A percentile compares a stretch with the other conserved stretches of the same genome.
These are phyloP conservation scores for Sclerurus mexicanus DNA, from an alignment of 2,113 vertebrate genomes.

Conservation along the genomic window DNA sequence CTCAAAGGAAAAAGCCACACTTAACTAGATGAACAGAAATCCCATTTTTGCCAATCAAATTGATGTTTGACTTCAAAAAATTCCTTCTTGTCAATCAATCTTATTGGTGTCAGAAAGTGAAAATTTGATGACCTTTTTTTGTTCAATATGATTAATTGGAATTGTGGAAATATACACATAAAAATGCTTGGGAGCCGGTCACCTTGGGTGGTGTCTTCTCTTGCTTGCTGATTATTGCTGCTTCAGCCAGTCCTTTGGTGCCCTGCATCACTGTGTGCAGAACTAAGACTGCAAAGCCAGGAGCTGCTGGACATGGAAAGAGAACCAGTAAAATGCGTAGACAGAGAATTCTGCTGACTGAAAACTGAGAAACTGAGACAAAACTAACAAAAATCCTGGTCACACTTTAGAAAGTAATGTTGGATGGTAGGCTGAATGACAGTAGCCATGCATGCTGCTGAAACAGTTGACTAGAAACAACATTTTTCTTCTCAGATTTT, in stretches of 20 bases:
- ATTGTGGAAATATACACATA: neutral
- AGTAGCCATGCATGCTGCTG: neutral
- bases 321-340: neutral
- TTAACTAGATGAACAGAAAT: neutral
- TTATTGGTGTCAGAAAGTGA: neutral
- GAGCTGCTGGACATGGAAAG: neutral
- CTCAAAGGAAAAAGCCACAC: neutral
- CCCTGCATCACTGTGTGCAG: neutral
- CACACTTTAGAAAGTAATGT: neutral
- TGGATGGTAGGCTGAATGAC: neutral
- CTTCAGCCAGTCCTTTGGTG: neutral
- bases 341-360: neutral
- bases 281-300: neutral
- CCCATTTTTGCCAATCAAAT: neutral
- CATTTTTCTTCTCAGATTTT: neutral
- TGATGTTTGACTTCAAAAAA: neutral
- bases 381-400: neutral
- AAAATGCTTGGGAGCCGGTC: neutral
- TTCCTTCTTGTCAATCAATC: neutral
- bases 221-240: neutral
- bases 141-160: neutral
- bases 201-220: neutral
- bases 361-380: neutral
- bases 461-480: neutral
- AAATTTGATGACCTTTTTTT: neutral